Base-by-base conservation (phyloP, 2,797 vertebrate genomes). In the Rhincodon typus region DNA sequence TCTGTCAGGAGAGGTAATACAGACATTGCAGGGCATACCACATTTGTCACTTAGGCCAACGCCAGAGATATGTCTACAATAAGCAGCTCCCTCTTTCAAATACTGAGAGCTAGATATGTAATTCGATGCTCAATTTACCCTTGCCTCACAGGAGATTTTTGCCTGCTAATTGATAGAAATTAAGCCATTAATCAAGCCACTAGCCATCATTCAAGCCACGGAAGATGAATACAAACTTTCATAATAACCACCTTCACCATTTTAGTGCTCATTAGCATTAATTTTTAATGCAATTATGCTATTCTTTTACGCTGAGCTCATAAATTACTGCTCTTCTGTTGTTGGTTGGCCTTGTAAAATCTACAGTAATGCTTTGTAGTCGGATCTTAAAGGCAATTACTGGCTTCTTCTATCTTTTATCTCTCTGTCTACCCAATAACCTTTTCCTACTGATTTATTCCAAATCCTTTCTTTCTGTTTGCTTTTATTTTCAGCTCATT, bases 251-350 rank as follows among this genome's bases (percentile, higher is more conserved):
- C 99, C 99, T 99, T 99, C 98, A 98, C 98, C 98, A 99, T 99
- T 99, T 99, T 98, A 99, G 99, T 98, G 98, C 99, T 99, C 99
- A 99, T 99, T 99, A 99, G 99, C 99, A 99, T 99, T 99, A 98
- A 99, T 99, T 99, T 99, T 99, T 99, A 99, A 99, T 99, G 99
- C 98, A 99, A 99, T 99, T 99, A 99, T 99, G 99, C 99, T 99
- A 99, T 99, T 99, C 99, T 99, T 99, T 99, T 99, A 99, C 99
- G 98, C 99, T 98, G 98, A 99, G 99, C 99, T 99, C 99, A 99
- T 99, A 99, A 99, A 99, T 99, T 99, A 99, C 98, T 97, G 98
- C 98, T 99, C 99, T 99, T 99, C 99, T 99, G 99, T 99, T 99
- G 99, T 98, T 97, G 97, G 97, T 98, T 98, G 98, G 99, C 99